Evolutionary conservation across 2,888 invertebrate species (phyloP), one percentile per base, ranked within the genome.

Genomic region (Mayetiola destructor): DNA sequence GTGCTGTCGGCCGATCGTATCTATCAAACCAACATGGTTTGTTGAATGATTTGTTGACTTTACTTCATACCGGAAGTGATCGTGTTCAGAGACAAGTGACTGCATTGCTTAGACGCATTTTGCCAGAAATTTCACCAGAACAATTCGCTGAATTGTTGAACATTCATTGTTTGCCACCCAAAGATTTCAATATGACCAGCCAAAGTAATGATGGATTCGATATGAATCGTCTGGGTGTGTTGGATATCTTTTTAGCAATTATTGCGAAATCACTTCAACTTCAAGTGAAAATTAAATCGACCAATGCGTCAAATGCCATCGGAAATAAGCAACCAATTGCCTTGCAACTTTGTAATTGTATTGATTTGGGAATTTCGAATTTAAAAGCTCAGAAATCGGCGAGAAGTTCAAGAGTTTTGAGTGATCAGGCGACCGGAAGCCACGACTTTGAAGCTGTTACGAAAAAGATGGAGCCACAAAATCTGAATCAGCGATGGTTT

Each of bases 51-150:
- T 74, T 96, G 29, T 73, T 95, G 39, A 85, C 86, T 60, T 75
- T 96, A 8, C 74, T 96, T 30, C 95, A 96, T 67, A 93, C 92
- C 0, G 94, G 94, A 58, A 92, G 94, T 64, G 94, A 94, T 56
- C 78, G 95, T 59, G 93, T 95, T 1, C 95, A 95, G 68, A 77
- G 95, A 69, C 95, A 95, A 77, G 91, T 91, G 1, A 90, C 90
- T 57, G 85, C 90, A 0, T 73, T 95, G 20, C 69, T 96, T 23
- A 77, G 91, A 52, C 79, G 95, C 64, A 92, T 95, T 68, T 75
- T 95, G 35, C 87, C 89, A 0, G 93, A 94, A 72, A 88, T 95
- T 48, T 80, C 88, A 1, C 95, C 95, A 0, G 83, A 84, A 62
- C 81, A 80, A 57, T 81, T 95, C 66, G 84, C 88, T 1, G 81